phyloP scores from a whole-genome alignment of 2,797 vertebrate species.

The Myotis findleyi region DNA sequence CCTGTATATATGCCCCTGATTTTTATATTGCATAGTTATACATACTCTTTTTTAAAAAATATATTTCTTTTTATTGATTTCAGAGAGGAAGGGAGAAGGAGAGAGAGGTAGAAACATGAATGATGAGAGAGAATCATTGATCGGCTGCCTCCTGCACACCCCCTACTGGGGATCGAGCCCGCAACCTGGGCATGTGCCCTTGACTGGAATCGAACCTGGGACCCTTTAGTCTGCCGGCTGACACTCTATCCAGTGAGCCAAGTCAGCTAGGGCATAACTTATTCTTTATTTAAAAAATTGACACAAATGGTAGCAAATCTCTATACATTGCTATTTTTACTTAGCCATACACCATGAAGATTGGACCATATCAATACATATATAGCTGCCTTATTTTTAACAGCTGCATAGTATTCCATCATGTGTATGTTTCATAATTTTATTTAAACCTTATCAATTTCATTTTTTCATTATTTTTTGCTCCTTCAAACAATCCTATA shows the following conservation, averaged over 20 bases:
- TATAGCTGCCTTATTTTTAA: neutral
- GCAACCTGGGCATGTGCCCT: too few relatives aligned
- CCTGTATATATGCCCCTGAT: neutral
- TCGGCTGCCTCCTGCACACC: too few relatives aligned
- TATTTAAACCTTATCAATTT: neutral
- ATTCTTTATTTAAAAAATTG: neutral
- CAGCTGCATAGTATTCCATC: neutral
- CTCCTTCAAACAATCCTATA: constrained; percentile 30
- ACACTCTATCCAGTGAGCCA: too few relatives aligned
- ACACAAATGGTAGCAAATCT: neutral
- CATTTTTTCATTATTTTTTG: neutral
- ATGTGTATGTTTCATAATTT: neutral
- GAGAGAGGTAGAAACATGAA: too few relatives aligned
- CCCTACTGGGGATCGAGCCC: too few relatives aligned
- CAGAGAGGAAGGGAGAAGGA: too few relatives aligned
- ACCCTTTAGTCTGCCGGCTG: too few relatives aligned
- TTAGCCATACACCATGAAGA: neutral
- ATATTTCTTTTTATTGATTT: too few relatives aligned
- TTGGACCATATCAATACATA: neutral
- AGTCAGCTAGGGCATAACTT: neutral
- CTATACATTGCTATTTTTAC: neutral
- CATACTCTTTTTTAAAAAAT: neutral
- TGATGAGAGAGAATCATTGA: too few relatives aligned
- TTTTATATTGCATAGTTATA: neutral
- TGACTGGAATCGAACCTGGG: too few relatives aligned